A percentile compares a stretch with the other conserved stretches of the same genome.
Conservation (phyloP, 2,888 invertebrate species). For the Hofmannophila pseudospretella region DNA sequence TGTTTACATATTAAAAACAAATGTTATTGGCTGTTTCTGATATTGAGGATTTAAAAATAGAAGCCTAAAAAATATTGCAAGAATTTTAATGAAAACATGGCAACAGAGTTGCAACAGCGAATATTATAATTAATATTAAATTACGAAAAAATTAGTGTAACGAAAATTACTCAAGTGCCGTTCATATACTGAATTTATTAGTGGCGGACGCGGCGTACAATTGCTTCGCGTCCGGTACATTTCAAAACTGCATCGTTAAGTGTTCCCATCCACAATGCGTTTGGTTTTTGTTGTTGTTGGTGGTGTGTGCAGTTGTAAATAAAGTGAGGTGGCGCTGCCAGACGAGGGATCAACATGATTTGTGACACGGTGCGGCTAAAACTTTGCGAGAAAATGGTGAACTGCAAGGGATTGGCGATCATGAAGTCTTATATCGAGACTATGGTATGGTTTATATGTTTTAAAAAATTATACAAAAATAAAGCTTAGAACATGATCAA, state of each 20-base stretch:
- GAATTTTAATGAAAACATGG: too few species aligned
- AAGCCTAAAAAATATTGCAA: too few species aligned
- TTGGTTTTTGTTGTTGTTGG: slow-evolving; percentile 31
- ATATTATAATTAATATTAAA: slow-evolving; percentile 2
- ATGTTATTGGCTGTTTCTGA: too few species aligned
- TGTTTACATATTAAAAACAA: too few species aligned
- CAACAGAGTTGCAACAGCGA: slow-evolving; percentile 1
- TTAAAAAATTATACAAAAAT: too few species aligned
- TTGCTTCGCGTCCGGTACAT: slow-evolving; percentile 56
- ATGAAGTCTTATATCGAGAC: slow-evolving; percentile 60
- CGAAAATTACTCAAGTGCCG: slow-evolving; percentile 11
- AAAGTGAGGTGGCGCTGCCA: slow-evolving; percentile 21
- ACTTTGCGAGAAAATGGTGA: slow-evolving; percentile 63
- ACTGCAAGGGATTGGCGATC: slow-evolving; percentile 59
- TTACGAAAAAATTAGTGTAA: slow-evolving; percentile 6
- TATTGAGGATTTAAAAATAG: too few species aligned
- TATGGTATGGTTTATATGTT: slow-evolving; percentile 43
- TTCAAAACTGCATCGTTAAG: slow-evolving; percentile 45
- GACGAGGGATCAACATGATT: slow-evolving; percentile 40
- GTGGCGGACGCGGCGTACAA: slow-evolving; percentile 27
- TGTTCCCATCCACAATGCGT: slow-evolving; percentile 34
- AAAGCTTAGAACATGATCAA: too few species aligned
- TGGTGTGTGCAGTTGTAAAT: slow-evolving; percentile 31
- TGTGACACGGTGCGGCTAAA: slow-evolving; percentile 62
- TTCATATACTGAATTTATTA: slow-evolving; percentile 11